Percentiles rank a stretch among this genome's conserved stretches.
Conservation (phyloP, 2,113 vertebrate genomes). For the Ornithorhynchus anatinus region DNA sequence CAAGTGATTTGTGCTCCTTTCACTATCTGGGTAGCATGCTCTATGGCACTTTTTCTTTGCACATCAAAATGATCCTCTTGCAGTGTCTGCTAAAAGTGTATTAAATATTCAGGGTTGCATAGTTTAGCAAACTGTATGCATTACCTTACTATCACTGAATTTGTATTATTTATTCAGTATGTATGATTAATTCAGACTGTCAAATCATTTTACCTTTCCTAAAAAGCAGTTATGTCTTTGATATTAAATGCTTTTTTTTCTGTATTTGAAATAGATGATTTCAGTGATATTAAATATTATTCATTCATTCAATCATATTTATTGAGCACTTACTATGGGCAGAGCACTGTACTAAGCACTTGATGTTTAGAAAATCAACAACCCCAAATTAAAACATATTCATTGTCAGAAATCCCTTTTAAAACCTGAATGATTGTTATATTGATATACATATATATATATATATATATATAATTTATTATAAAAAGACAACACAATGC, state of each 20-base stretch:
- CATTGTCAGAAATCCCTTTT: too few species aligned
- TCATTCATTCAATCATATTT: too few species aligned
- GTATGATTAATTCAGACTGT: neutral
- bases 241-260: neutral
- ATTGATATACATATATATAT: too few species aligned
- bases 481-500: too few species aligned
- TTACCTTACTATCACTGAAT: neutral
- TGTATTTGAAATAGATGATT: neutral
- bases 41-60: neutral
- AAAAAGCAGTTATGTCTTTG: constrained; percentile 21
- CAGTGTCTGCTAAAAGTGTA: constrained; percentile 9
- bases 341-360: too few species aligned
- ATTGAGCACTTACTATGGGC: too few species aligned
- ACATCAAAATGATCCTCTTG: neutral
- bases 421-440: too few species aligned
- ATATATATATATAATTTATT: too few species aligned
- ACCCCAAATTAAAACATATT: too few species aligned
- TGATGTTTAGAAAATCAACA: too few species aligned
- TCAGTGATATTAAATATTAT: neutral
- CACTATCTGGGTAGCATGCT: neutral
- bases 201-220: neutral
- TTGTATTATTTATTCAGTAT: constrained; percentile 20
- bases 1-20: neutral
- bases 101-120: constrained; percentile 9
- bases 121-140: neutral